These are phyloP conservation scores for Margaritifera margaritifera DNA, from an alignment of 2,888 invertebrate species.

Conservation along the genomic window DNA sequence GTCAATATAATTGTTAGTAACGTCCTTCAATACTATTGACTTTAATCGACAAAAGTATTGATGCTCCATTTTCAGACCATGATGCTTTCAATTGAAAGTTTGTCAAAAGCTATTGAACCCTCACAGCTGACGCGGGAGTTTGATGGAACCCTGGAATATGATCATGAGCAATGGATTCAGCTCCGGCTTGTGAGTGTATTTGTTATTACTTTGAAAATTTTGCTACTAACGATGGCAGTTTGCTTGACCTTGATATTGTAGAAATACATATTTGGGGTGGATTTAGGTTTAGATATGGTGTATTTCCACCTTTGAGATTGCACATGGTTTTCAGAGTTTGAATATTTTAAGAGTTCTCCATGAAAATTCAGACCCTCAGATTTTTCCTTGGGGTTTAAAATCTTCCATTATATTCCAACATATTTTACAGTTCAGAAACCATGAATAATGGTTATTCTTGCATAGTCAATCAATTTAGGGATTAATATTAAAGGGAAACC, in stretches of 20 bases:
- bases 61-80: conserved; percentile 84
- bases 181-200: conserved; percentile 80
- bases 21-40: background rate
- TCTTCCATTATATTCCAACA: too few species aligned
- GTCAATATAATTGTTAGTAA: too few species aligned
- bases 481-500: too few species aligned
- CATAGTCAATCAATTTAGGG: too few species aligned
- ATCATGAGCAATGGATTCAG: conserved; percentile 98
- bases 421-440: too few species aligned
- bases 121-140: conserved; percentile 94
- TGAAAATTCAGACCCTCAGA: too few species aligned
- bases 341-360: too few species aligned
- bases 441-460: too few species aligned
- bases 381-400: too few species aligned
- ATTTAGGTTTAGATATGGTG: background rate
- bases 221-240: too few species aligned
- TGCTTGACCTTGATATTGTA: background rate
- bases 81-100: conserved; percentile 95
- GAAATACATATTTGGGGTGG: background rate
- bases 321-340: too few species aligned
- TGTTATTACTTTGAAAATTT: background rate
- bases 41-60: background rate
- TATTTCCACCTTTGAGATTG: too few species aligned
- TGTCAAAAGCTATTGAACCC: conserved; percentile 93
- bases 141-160: conserved; percentile 94